Percentiles rank a stretch among this genome's conserved stretches.
phyloP scores from a whole-genome alignment of 2,888 invertebrate species.

The Drosophila quinaria region DNA sequence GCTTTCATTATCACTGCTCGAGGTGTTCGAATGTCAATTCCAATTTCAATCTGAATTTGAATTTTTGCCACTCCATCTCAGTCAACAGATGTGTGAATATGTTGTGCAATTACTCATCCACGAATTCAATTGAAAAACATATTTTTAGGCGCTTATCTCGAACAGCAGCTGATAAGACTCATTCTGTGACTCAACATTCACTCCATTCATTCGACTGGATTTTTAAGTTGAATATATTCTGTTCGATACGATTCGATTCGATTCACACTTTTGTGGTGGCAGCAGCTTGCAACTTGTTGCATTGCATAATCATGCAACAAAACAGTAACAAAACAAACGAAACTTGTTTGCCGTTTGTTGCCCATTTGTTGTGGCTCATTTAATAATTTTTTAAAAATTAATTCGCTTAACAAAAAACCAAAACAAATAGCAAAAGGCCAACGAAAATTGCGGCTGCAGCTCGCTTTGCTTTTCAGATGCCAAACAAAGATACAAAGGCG shows the following conservation, averaged over 20 bases:
- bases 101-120: constrained; percentile 47
- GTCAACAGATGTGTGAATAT: constrained; percentile 8
- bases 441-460: constrained; percentile 41
- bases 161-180: constrained; percentile 53
- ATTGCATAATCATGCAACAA: constrained; percentile 53
- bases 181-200: constrained; percentile 50
- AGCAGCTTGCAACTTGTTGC: constrained; percentile 22
- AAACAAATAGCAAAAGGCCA: constrained; percentile 53
- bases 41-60: not conserved
- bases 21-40: constrained; percentile 22
- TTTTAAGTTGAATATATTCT: constrained; percentile 17
- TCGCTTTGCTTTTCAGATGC: constrained; percentile 50
- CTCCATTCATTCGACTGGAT: not conserved
- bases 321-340: constrained; percentile 37
- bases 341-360: constrained; percentile 62
- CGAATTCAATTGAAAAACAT: constrained; percentile 41
- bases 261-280: constrained; percentile 20
- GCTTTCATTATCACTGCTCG: constrained; percentile 35
- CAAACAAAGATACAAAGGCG: constrained; percentile 58
- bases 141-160: constrained; percentile 35
- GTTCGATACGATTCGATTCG: constrained; percentile 20
- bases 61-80: constrained; percentile 9
- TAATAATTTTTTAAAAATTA: constrained; percentile 64
- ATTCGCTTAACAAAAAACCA: constrained; percentile 50
- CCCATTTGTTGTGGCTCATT: constrained; percentile 61